Conservation (phyloP, 2,113 vertebrate genomes). For the Mesoclemmys tuberculata region DNA sequence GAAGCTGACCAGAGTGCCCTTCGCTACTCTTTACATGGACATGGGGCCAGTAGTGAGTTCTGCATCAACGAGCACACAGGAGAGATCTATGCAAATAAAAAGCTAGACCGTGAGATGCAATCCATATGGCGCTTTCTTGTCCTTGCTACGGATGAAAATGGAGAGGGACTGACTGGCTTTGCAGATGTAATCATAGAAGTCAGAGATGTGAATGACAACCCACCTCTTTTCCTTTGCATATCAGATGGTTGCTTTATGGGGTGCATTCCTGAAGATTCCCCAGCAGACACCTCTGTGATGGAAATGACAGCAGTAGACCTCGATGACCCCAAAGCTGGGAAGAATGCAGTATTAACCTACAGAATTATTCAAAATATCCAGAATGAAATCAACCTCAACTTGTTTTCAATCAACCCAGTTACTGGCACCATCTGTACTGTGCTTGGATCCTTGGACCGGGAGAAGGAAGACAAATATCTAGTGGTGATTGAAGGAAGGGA, state of each 20-base stretch:
- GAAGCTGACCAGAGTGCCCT: slow-evolving; percentile 86
- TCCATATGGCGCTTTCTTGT: slow-evolving; percentile 87
- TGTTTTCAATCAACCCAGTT: slow-evolving; percentile 86
- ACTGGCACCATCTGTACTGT: slow-evolving; percentile 88
- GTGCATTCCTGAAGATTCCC: slow-evolving; percentile 85
- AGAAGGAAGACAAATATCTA: slow-evolving; percentile 84
- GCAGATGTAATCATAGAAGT: slow-evolving; percentile 90
- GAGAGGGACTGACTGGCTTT: slow-evolving; percentile 88
- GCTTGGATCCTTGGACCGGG: slow-evolving; percentile 85
- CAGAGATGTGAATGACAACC: slow-evolving; percentile 86
- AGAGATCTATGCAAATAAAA: slow-evolving; percentile 79
- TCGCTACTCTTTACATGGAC: slow-evolving; percentile 87
- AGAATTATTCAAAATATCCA: slow-evolving; percentile 87
- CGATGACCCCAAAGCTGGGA: slow-evolving; percentile 85
- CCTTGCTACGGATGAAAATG: slow-evolving; percentile 87
- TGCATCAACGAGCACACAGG: slow-evolving; percentile 84
- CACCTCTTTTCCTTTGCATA: slow-evolving; percentile 85
- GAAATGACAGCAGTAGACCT: slow-evolving; percentile 89
- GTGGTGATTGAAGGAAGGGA: slow-evolving; percentile 89
- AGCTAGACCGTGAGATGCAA: slow-evolving; percentile 85
- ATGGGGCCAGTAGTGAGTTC: slow-evolving; percentile 86
- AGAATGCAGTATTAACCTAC: slow-evolving; percentile 86
- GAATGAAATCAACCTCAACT: slow-evolving; percentile 88
- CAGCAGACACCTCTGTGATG: slow-evolving; percentile 86
- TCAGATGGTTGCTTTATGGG: slow-evolving; percentile 84